Conservation (phyloP, 2,797 vertebrate species). For the Hypotaenidia okinawae region DNA sequence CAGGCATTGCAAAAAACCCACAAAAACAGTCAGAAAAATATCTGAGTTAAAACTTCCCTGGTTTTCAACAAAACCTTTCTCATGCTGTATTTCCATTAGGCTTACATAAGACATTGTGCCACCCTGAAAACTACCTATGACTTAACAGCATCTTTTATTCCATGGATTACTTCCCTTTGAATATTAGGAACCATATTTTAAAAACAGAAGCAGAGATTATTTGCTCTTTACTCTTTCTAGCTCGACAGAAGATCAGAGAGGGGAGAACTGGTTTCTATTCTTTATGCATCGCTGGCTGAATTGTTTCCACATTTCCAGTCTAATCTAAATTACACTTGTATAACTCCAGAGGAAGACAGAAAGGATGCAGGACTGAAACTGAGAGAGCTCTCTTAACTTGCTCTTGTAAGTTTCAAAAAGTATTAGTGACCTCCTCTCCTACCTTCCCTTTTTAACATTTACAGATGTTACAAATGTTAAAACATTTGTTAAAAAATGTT, state of each 20-base stretch:
- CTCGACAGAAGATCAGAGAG: neutral
- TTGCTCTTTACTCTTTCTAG: neutral
- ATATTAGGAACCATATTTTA: neutral
- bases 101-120: neutral
- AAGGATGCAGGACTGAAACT: neutral
- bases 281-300: conserved; percentile 13
- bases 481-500: no score
- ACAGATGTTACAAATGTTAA: no score
- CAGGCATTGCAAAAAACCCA: neutral
- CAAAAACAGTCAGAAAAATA: neutral
- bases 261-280: conserved; percentile 22
- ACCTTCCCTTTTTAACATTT: neutral
- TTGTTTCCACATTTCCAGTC: conserved; percentile 50
- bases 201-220: neutral
- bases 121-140: neutral
- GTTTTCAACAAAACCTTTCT: neutral
- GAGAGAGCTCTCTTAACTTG: neutral
- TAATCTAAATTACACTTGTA: conserved; percentile 22
- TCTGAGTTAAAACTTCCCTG: neutral
- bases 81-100: neutral
- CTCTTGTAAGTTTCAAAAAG: conserved; percentile 10
- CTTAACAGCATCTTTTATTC: neutral
- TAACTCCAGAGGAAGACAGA: neutral
- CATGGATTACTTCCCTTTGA: neutral
- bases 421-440: neutral